These are phyloP conservation scores for Urophycis tenuis DNA, from an alignment of 2,797 vertebrate species.

Conservation along the genomic window DNA sequence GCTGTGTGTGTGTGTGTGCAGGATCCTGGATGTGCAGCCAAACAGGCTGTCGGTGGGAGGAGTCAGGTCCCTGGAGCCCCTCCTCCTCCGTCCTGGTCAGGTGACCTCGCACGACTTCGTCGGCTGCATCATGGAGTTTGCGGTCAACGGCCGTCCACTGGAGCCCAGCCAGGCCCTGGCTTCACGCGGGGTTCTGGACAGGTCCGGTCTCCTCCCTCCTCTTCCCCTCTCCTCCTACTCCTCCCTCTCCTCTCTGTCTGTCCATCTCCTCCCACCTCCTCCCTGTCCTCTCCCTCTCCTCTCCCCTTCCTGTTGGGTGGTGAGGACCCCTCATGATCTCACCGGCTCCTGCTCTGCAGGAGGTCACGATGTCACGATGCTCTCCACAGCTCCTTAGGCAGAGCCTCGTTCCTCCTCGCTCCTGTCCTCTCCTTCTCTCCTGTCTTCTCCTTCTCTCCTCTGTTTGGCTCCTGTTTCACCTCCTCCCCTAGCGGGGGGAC, in stretches of 20 bases:
- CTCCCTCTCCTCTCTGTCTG: slow-evolving; percentile 41
- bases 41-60: slow-evolving; percentile 92
- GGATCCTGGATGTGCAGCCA: slow-evolving; percentile 94
- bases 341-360: too few relatives aligned
- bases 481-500: not conserved
- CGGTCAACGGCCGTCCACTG: slow-evolving; percentile 93
- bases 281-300: not conserved
- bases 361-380: too few relatives aligned
- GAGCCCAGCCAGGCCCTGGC: slow-evolving; percentile 93
- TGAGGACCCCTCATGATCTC: too few relatives aligned
- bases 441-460: not conserved
- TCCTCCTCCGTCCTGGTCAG: slow-evolving; percentile 87
- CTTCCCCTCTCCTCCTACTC: slow-evolving; percentile 10
- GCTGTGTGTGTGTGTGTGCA: slow-evolving; percentile 40
- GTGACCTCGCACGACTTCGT: slow-evolving; percentile 93
- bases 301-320: not conserved
- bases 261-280: slow-evolving; percentile 47
- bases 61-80: slow-evolving; percentile 81
- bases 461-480: not conserved
- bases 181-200: slow-evolving; percentile 89
- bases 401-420: not conserved
- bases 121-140: slow-evolving; percentile 98
- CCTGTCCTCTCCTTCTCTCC: not conserved
- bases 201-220: slow-evolving; percentile 63
- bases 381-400: too few relatives aligned